Percentiles rank a stretch among this genome's conserved stretches.
phyloP scores from a whole-genome alignment of 2,797 vertebrate species.

The Psittacula echo region DNA sequence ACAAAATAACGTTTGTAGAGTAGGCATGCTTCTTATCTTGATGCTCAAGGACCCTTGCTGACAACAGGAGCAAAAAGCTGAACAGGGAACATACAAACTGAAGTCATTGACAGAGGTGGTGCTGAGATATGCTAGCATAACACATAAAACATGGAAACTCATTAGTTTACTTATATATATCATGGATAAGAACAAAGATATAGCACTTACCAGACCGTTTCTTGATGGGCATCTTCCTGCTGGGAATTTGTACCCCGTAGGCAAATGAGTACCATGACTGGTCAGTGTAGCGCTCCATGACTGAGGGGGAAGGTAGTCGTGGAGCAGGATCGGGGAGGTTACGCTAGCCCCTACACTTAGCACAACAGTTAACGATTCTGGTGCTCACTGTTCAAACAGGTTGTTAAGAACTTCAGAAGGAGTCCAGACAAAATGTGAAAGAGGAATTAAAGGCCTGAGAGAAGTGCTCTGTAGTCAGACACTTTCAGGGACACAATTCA shows the following conservation, averaged over 20 bases:
- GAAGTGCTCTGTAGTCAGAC: not conserved
- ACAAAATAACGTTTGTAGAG: not conserved
- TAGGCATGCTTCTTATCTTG: not conserved
- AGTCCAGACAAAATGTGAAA: not conserved
- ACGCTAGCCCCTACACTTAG: rapidly evolving
- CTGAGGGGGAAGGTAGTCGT: not conserved
- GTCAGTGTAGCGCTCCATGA: not conserved
- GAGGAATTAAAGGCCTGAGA: not conserved
- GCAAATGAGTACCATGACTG: not conserved
- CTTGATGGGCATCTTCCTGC: not conserved
- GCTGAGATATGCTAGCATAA: not conserved
- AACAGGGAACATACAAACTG: not conserved
- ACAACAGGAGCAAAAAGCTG: not conserved
- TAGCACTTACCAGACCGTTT: not conserved
- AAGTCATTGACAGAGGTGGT: not conserved
- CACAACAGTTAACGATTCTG: rapidly evolving
- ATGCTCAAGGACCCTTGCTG: not conserved
- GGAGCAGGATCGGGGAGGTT: not conserved
- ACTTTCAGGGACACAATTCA: not conserved
- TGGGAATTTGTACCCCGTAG: not conserved
- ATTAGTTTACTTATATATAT: not conserved
- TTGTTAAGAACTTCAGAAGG: not conserved
- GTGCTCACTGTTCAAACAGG: not conserved
- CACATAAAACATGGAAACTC: not conserved
- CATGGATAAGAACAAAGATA: not conserved